Evolutionary conservation across 1,140 invertebrate genomes (phyloP).

Genomic region (Ditylenchus dipsaci): DNA sequence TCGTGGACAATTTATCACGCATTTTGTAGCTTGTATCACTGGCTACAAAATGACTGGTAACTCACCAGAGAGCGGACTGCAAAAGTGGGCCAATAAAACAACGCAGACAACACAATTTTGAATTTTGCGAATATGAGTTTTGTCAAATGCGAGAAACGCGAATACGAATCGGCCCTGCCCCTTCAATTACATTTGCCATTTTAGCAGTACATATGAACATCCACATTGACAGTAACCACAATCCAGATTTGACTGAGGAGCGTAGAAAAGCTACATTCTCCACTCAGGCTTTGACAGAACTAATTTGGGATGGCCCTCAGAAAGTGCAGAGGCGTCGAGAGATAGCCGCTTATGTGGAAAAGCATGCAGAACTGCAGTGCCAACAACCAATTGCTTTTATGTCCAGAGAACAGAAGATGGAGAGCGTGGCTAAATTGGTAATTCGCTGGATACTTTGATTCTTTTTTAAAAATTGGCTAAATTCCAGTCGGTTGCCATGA

Average conservation of each 20-base stretch:
- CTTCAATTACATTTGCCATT: too few species aligned
- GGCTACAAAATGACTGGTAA: too few species aligned
- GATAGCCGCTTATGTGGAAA: slow-evolving; percentile 32
- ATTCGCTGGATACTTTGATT: neutral
- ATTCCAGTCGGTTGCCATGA: slow-evolving; percentile 68
- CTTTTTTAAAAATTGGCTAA: slow-evolving; percentile 45
- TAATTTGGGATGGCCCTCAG: slow-evolving; percentile 69
- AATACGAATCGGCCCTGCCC: too few species aligned
- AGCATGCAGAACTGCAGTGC: slow-evolving; percentile 65
- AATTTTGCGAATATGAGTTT: too few species aligned
- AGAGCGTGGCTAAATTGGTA: slow-evolving; percentile 68
- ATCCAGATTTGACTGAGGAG: slow-evolving; percentile 44
- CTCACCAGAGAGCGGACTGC: too few species aligned
- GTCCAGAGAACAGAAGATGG: slow-evolving; percentile 78
- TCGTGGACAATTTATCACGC: too few species aligned
- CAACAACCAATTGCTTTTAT: slow-evolving; percentile 68
- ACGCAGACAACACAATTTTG: too few species aligned
- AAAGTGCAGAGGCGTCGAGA: slow-evolving; percentile 25
- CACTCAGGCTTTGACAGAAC: slow-evolving; percentile 71
- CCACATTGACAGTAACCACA: slow-evolving; percentile 7
- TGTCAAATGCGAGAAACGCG: too few species aligned
- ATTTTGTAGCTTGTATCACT: too few species aligned
- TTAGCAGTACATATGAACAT: neutral
- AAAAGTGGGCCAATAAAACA: too few species aligned
- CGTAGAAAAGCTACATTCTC: slow-evolving; percentile 26